phyloP scores from a whole-genome alignment of 2,113 vertebrate genomes.

The Anthoscopus minutus region DNA sequence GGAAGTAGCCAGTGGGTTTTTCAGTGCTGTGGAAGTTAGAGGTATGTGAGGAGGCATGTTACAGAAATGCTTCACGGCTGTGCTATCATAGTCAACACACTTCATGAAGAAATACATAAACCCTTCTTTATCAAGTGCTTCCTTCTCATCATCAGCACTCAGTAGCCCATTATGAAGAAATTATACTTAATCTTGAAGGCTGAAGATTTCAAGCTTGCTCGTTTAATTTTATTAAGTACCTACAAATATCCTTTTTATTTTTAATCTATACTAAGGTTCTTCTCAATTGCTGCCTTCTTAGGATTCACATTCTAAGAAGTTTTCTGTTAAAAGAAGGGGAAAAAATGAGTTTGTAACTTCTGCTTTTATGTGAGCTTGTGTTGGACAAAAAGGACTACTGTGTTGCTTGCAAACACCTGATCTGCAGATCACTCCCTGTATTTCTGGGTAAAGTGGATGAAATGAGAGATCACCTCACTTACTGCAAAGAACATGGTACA shows the following conservation, averaged over 20 bases:
- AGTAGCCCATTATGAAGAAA: neutral
- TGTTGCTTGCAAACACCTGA: neutral
- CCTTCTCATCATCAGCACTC: neutral
- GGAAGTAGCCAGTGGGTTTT: neutral
- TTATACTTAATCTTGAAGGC: neutral
- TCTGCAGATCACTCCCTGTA: neutral
- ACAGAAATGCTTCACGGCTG: neutral
- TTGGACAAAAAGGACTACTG: neutral
- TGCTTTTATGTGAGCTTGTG: neutral
- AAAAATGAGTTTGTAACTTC: neutral
- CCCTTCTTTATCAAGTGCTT: neutral
- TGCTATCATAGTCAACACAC: neutral
- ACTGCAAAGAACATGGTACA: neutral
- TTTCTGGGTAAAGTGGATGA: neutral
- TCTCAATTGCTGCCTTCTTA: neutral
- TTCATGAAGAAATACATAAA: neutral
- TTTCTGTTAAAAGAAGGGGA: neutral
- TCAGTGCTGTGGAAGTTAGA: neutral
- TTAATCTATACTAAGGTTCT: neutral
- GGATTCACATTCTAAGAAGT: accelerated
- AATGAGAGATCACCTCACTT: neutral
- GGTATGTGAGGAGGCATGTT: accelerated
- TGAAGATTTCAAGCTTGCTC: neutral
- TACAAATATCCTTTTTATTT: neutral
- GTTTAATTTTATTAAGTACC: neutral